Conservation (phyloP, 2,113 vertebrate species). For the Mola mola region DNA sequence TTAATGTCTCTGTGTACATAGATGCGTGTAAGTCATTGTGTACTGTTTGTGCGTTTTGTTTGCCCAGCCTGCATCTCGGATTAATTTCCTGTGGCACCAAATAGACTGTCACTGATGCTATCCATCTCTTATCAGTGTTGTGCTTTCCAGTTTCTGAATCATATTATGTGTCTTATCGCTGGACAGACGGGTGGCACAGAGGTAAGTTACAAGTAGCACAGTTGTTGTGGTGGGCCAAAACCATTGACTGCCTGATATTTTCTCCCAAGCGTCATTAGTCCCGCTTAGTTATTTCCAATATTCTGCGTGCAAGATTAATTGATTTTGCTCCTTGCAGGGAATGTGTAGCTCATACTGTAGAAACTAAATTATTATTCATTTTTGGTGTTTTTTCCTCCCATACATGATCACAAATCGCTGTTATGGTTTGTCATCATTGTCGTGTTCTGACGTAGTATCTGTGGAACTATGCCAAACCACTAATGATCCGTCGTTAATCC, state of each 20-base stretch:
- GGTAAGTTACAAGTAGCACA: conserved; percentile 29
- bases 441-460: conserved; percentile 3
- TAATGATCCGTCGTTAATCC: conserved; percentile 13
- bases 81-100: conserved; percentile 72
- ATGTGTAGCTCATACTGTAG: not conserved
- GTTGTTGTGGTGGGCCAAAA: conserved; percentile 13
- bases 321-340: not conserved
- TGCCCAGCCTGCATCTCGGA: conserved; percentile 39
- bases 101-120: conserved; percentile 58
- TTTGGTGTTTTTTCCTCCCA: too few species aligned
- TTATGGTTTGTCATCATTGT: conserved; percentile 8
- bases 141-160: conserved; percentile 51
- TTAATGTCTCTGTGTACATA: not conserved
- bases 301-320: not conserved
- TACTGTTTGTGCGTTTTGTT: conserved; percentile 31
- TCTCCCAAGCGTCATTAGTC: not conserved
- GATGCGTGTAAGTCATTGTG: not conserved
- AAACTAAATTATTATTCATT: not conserved
- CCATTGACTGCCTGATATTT: conserved; percentile 35
- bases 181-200: conserved; percentile 21
- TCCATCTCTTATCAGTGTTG: conserved; percentile 55
- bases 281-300: not conserved
- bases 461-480: conserved; percentile 18
- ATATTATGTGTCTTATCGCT: conserved; percentile 42
- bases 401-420: not conserved